Base-by-base conservation (phyloP, 2,888 invertebrate genomes). In the Cerastis rubricosa region DNA sequence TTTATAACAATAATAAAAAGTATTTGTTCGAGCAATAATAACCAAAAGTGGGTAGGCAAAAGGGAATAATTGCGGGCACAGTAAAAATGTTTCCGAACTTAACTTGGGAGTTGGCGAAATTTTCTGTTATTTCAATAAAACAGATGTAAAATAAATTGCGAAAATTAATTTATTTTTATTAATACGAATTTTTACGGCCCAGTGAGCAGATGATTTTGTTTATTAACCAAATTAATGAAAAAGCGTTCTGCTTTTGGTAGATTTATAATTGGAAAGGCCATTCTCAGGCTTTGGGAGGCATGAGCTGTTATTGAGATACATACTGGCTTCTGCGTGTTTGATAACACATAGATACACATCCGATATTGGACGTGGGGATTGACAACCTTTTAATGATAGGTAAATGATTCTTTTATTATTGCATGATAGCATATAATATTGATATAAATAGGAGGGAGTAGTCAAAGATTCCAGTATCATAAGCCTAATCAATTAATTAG, bases 101-200 rank as follows among this genome's bases (percentile, higher is more conserved):
- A 54, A 61, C 76, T 74, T 68, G n/a, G 51, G 51, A 70, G 63
- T 70, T 61, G 35, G 17, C 25, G 35, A 69, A 78, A 71, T 61
- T 61, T 69, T 66, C 72, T 69, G 68, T 59, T 81, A 71, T 80
- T 77, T 51, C 65, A 72, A 65, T 66, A 57, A 72, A 78, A 74
- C 66, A 78, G 74, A 78, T 83, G 70, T 73, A 74, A 74, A 83
- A 74, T 79, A 74, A 79, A 83, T 68, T 61, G 40, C 40, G 5
- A 45, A 70, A 74, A 74, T 78, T 70, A 81, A 82, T 69, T 81
- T 63, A 66, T 64, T 71, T 69, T 78, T 83, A 65, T 74, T 57
- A 66, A 82, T 67, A 68, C 17, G 25, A 57, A 25, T 57, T 78
- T 81, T 78, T 47, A 78, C 35, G 35, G 66, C 40, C 25, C 69